These are phyloP conservation scores for Pachyseris speciosa DNA, from an alignment of 64 coral and sea anemone species.

Conservation along the genomic window DNA sequence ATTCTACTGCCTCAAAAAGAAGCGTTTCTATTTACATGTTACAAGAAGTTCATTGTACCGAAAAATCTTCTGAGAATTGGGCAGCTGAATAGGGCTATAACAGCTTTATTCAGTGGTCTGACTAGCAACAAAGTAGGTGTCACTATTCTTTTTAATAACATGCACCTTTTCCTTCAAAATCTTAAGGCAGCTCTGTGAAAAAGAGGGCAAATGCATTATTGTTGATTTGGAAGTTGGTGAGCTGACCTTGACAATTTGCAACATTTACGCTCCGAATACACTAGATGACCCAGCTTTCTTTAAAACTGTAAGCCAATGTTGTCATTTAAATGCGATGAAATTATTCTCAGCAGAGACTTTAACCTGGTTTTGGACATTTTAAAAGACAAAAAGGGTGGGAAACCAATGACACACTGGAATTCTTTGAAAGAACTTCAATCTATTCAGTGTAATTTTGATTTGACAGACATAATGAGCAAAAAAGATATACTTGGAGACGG, in stretches of 20 bases:
- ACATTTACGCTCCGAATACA: slow-evolving; percentile 34
- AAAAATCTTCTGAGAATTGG: neutral
- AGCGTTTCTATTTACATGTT: slow-evolving; percentile 8
- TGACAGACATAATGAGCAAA: neutral
- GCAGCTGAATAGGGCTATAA: slow-evolving; percentile 27
- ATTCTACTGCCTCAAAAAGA: slow-evolving; percentile 23
- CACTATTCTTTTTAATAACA: slow-evolving; percentile 21
- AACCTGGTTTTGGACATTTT: slow-evolving; percentile 8
- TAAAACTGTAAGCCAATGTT: neutral
- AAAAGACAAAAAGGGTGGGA: slow-evolving; percentile 25
- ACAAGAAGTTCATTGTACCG: slow-evolving; percentile 20
- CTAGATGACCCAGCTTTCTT: slow-evolving; percentile 17
- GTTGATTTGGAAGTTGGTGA: slow-evolving; percentile 18
- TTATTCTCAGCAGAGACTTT: slow-evolving; percentile 1
- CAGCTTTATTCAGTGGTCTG: neutral
- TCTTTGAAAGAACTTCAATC: neutral
- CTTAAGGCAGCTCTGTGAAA: neutral
- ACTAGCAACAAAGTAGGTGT: slow-evolving; percentile 16
- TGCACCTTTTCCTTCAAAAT: slow-evolving; percentile 28
- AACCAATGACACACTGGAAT: neutral
- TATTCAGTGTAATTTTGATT: neutral
- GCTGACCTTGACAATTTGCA: neutral
- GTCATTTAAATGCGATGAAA: slow-evolving; percentile 17
- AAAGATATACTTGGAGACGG: slow-evolving; percentile 22
- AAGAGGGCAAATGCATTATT: slow-evolving; percentile 6